Base-by-base conservation (phyloP, 23 tunicate species). In the Oikopleura vanhoeffeni region DNA sequence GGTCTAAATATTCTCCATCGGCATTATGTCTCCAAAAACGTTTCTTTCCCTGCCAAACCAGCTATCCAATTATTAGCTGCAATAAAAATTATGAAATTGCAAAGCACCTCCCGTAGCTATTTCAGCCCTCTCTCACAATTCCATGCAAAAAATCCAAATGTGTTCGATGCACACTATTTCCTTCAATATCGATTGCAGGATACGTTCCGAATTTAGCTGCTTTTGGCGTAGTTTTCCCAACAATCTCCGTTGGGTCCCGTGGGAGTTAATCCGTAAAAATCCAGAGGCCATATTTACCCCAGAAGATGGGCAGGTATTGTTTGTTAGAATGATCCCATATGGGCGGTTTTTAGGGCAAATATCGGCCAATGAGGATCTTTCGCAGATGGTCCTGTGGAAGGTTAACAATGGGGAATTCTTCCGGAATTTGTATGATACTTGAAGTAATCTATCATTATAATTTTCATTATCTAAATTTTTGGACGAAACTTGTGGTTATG, bases 211-310 rank as follows among this genome's bases (percentile, higher is more conserved):
- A 71, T 30, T 71, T 71, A 71, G 27, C 35, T 38, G 79, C 79
- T 32, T 24, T 71, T 30, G 79, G 79, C 27, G 2, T 28, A 2
- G 34, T 30, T 2, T 71, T 38, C 2, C 79, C 79, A 2, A 3
- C 27, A 33, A 13, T 2, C 27, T 38, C 79, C 3, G 4, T 32
- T 24, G 27, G 79, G 24, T 24, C 64, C 4, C 36, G 27, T 32
- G 79, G 79, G 2, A 38, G 27, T 2, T 18, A 38, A 71, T 71
- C 79, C 27, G 32, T 38, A 82, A 95, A 95, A 33, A 95, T 88
- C 99, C 99, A 95, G 40, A 95, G 40, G 41, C 99, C 99, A 67
- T 86, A 95, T 91, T 95, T 91, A 32, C 99, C 99, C n/a, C n/a
- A n/a, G n/a, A n/a, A n/a, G n/a, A n/a, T n/a, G n/a, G n/a, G n/a